These are phyloP conservation scores for Muscicapa striata DNA, from an alignment of 2,797 vertebrate genomes.

Conservation along the genomic window DNA sequence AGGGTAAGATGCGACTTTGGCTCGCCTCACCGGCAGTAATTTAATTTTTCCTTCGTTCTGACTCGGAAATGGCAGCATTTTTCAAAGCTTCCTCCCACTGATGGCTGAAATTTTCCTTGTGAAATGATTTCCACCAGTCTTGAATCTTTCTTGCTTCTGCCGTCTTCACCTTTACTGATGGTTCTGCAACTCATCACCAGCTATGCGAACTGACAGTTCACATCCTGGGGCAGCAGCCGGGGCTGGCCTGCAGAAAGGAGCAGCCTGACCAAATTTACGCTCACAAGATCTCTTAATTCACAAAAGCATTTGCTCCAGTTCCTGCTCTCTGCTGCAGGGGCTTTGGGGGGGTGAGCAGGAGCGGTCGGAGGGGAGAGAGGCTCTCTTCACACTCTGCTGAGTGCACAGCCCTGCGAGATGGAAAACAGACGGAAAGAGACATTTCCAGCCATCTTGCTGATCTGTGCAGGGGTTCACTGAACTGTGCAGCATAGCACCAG, in stretches of 20 bases:
- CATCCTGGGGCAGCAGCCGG: slow-evolving; percentile 92
- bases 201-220: slow-evolving; percentile 98
- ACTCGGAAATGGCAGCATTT: slow-evolving; percentile 84
- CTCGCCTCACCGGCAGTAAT: slow-evolving; percentile 85
- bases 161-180: slow-evolving; percentile 95
- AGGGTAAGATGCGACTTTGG: slow-evolving; percentile 83
- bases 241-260: slow-evolving; percentile 91
- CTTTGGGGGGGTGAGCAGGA: slow-evolving; percentile 75
- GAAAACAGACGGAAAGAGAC: slow-evolving; percentile 85
- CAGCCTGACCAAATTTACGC: slow-evolving; percentile 86
- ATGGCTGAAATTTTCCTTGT: slow-evolving; percentile 84
- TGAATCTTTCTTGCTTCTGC: slow-evolving; percentile 84
- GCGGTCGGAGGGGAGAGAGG: slow-evolving; percentile 75
- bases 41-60: slow-evolving; percentile 85
- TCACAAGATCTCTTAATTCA: slow-evolving; percentile 92
- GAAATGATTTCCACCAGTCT: slow-evolving; percentile 86
- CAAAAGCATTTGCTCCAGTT: slow-evolving; percentile 99
- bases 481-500: slow-evolving; percentile 79
- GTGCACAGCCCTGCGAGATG: slow-evolving; percentile 80
- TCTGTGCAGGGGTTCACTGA: slow-evolving; percentile 79
- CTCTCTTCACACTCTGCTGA: slow-evolving; percentile 89
- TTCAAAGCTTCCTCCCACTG: slow-evolving; percentile 82
- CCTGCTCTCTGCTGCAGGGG: slow-evolving; percentile 89
- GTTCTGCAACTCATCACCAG: slow-evolving; percentile 93
- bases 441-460: slow-evolving; percentile 82